Base-by-base conservation (phyloP, 2,113 vertebrate genomes). In the Daboia siamensis region DNA sequence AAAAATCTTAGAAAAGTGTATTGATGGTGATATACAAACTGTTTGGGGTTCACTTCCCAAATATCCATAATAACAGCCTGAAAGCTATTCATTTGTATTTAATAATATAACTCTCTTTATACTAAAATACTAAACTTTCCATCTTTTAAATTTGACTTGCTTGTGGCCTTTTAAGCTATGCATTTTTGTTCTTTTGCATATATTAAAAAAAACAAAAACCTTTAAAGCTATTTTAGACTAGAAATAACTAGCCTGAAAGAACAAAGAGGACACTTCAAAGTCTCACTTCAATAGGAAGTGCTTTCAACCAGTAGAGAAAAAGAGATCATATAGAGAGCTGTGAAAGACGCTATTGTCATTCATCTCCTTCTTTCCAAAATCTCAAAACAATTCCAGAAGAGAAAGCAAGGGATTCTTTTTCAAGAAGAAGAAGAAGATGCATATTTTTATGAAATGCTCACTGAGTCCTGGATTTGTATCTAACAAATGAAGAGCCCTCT, bases 201-300 rank as follows among this genome's bases (percentile, higher is more conserved):
- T 29, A 48, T 74, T 94, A 84, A 94, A 92, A 92, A 93, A 90
- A 92, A 90, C n/a, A 93, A 90, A 94, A 80, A n/a, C 61, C 90
- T 95, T 95, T 94, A 88, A 95, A 96, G 87, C 69, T 87, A 86
- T 93, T 91, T 93, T 93, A 56, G 61, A 57, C 92, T 95, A 95
- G 93, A 95, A 90, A 6, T 4, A 95, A 74, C 92, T 92, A 96
- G 95, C 94, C 93, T 97, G 95, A 96, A 96, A 96, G 96, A 98
- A 97, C 97, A 97, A 97, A 98, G 97, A 93, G 6, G 0, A 46
- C 13, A 97, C 97, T 98, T 98, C 98, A 97, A 98, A 98, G 97
- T 88, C 93, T 96, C 94, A 51, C 74, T 94, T 12, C 93, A 94
- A 92, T 93, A 97, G 97, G 97, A 98, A 98, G 97, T 96, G 95